These are phyloP conservation scores for Dendrophyllia cribrosa DNA, from an alignment of 64 coral and sea anemone genomes.

Conservation along the genomic window DNA sequence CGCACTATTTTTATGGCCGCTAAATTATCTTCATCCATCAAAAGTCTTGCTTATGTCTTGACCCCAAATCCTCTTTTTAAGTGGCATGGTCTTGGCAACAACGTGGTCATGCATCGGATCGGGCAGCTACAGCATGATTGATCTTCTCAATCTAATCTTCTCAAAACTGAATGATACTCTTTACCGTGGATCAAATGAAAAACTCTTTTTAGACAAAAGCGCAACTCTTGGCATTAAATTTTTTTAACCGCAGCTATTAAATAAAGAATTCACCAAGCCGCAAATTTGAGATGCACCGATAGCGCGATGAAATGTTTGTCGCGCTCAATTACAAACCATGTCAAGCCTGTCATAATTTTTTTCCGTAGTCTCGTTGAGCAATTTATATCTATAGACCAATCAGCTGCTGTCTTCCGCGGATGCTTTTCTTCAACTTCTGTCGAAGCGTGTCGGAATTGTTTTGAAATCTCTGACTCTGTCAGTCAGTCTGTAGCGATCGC, in stretches of 20 bases:
- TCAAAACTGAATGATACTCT: not conserved
- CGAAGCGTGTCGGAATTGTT: constrained; percentile 63
- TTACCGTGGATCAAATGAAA: not conserved
- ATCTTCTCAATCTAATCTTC: not conserved
- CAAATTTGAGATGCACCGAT: not conserved
- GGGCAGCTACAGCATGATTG: no score
- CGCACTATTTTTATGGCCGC: not conserved
- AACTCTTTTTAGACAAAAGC: not conserved
- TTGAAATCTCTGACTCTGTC: constrained; percentile 12
- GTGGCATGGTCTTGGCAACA: not conserved
- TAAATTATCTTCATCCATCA: not conserved
- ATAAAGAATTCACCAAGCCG: not conserved
- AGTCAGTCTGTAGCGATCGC: not conserved
- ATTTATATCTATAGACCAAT: constrained; percentile 22
- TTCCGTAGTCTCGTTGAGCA: constrained; percentile 16
- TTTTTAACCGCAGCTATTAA: constrained; percentile 3
- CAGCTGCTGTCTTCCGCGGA: not conserved
- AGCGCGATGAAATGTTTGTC: constrained; percentile 8
- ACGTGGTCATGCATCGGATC: no score
- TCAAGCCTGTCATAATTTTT: constrained; percentile 28
- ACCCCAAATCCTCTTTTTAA: not conserved
- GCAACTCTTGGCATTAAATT: not conserved
- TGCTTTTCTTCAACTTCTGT: constrained; percentile 42
- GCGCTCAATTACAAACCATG: constrained; percentile 8
- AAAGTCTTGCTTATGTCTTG: not conserved